phyloP scores from a whole-genome alignment of 2,797 vertebrate species.

The Remorina albescens region DNA sequence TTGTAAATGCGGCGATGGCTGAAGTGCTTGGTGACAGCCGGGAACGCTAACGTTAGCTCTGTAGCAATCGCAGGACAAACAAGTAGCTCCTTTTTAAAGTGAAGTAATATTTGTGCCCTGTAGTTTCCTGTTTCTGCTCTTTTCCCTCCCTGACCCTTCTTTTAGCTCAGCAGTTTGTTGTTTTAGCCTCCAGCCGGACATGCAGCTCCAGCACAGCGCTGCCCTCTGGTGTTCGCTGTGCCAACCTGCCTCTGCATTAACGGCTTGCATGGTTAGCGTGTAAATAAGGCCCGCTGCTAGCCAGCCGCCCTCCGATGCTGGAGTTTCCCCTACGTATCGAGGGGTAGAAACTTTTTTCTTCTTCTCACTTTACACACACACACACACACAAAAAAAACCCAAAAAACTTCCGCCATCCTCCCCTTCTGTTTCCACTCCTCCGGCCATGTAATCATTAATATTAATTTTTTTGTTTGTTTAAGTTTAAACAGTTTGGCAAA shows the following conservation, averaged over 20 bases:
- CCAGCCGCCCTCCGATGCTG: constrained; percentile 48
- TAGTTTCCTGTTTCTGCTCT: constrained; percentile 22
- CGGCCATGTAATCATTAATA: not conserved
- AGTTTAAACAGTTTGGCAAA: not conserved
- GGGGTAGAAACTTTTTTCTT: constrained; percentile 68
- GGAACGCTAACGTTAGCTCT: too few species aligned
- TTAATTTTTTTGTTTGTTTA: too few species aligned
- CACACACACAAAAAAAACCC: too few species aligned
- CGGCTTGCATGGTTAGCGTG: constrained; percentile 68
- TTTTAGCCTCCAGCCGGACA: constrained; percentile 18
- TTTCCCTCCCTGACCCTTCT: not conserved
- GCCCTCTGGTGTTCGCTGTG: constrained; percentile 50
- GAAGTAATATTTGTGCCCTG: constrained; percentile 1
- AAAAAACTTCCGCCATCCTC: constrained; percentile 1
- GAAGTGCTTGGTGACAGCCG: too few species aligned
- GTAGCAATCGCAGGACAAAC: too few species aligned
- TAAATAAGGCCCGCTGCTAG: constrained; percentile 42
- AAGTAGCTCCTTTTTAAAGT: not conserved
- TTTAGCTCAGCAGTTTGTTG: constrained; percentile 7
- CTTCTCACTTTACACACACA: constrained; percentile 49
- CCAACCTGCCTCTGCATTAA: constrained; percentile 59
- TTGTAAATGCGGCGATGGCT: too few species aligned
- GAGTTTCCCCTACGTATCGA: constrained; percentile 32
- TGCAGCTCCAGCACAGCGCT: constrained; percentile 60
- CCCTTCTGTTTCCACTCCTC: not conserved